A percentile compares a stretch with the other conserved stretches of the same genome.
phyloP scores from a whole-genome alignment of 2,888 invertebrate species.

The Dorcus parallelipipedus region DNA sequence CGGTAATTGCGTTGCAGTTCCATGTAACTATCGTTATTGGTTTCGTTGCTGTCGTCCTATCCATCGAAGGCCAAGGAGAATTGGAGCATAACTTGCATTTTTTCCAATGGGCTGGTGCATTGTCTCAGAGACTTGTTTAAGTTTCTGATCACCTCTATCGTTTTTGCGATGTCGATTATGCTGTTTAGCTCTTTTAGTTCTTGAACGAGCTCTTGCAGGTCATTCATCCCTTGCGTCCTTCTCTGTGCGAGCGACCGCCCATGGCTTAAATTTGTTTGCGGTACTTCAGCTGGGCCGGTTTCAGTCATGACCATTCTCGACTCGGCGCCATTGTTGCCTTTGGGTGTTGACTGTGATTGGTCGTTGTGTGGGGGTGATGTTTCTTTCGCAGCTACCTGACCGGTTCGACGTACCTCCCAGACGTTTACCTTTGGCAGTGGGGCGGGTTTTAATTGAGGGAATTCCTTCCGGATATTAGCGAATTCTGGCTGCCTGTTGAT shows the following conservation, averaged over 20 bases:
- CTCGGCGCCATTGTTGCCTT: not conserved
- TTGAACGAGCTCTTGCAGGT: not conserved
- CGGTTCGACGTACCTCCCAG: not conserved
- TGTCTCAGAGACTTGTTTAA: not conserved
- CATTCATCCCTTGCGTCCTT: not conserved
- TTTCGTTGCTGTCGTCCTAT: not conserved
- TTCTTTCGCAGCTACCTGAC: not conserved
- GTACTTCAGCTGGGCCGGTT: not conserved
- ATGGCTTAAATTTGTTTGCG: not conserved
- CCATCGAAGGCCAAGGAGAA: not conserved
- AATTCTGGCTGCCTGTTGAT: not conserved
- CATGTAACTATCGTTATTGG: conserved; percentile 1
- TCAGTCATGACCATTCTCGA: not conserved
- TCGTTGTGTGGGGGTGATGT: not conserved
- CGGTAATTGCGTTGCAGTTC: conserved; percentile 19
- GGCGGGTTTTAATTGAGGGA: not conserved
- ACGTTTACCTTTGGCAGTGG: not conserved
- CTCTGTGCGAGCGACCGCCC: not conserved
- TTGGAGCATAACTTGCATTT: not conserved
- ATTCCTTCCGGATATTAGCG: not conserved
- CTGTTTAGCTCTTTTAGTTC: not conserved
- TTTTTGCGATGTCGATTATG: not conserved
- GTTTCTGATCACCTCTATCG: not conserved
- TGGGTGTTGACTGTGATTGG: not conserved
- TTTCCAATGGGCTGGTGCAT: not conserved